Base-by-base conservation (phyloP, 64 coral and sea anemone species). In the Dendronephthya gigantea region DNA sequence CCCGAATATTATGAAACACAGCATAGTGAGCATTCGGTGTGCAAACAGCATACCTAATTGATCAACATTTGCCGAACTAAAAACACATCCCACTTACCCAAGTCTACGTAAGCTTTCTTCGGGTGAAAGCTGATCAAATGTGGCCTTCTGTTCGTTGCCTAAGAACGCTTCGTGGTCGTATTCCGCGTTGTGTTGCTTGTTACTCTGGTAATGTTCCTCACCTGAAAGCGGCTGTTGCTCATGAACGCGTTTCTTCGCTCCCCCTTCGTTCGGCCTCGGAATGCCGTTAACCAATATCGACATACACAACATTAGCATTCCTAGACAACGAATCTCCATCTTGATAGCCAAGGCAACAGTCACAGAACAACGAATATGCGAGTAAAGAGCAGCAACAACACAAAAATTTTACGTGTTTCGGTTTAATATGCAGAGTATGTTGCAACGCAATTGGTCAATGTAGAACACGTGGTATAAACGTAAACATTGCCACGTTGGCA, bases 151-250 rank as follows among this genome's bases (percentile, higher is more conserved):
- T 40, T 98, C 95, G 27, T 91, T 86, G 27, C 95, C 95, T 11
- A 98, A 89, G 41, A 98, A 98, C 39, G 95, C 95, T 83, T 98
- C 95, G 22, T 98, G 95, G 79, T 98, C 95, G 35, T 93, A 98
- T 62, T 98, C 95, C 7, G 84, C 23, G 84, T 91, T 98, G 39
- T 93, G 95, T 1, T 93, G 95, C 11, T 90, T 38, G 2, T 74
- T 68, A 6, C 27, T 29, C 36, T 79, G 7, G 32, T 36, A 79
- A 35, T 79, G 72, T 79, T 79, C 72, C 32, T 79, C 31, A 19
- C 29, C 72, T 0, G 72, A 79, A 9, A 79, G 72, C 15, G 25
- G 72, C 13, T 79, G 72, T 34, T 79, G 72, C 12, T 79, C 72
- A 79, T 79, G 72, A 29, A 79, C 72, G 36, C 72, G 72, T 79